Percentiles rank a stretch among this genome's conserved stretches.
Evolutionary conservation across 2,113 vertebrate genomes (phyloP).

Genomic region (Dinomys branickii): DNA sequence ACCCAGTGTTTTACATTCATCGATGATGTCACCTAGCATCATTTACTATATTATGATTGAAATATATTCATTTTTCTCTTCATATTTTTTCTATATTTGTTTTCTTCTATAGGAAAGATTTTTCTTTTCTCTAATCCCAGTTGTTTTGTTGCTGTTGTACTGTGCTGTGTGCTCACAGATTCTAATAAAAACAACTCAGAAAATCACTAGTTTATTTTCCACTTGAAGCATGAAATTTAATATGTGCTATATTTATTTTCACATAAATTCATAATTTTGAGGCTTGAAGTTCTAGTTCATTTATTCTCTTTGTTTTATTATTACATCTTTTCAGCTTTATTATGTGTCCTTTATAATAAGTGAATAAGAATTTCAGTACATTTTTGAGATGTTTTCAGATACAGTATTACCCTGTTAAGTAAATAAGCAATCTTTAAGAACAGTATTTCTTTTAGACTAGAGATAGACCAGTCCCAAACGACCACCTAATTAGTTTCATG

Average conservation of each 20-base stretch:
- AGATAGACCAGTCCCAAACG: background rate
- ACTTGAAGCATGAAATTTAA: background rate
- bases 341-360: background rate
- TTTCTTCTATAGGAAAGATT: background rate
- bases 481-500: background rate
- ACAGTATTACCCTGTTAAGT: background rate
- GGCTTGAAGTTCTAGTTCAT: background rate
- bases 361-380: background rate
- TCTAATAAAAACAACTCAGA: background rate
- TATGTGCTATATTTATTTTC: background rate
- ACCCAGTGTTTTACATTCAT: background rate
- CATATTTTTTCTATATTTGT: background rate
- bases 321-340: background rate
- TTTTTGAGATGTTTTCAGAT: conserved; percentile 23
- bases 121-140: background rate
- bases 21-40: background rate
- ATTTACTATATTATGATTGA: background rate
- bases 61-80: background rate
- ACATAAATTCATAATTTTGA: background rate
- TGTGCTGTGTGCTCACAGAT: background rate
- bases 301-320: background rate
- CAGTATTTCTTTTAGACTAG: background rate
- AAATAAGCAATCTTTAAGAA: conserved; percentile 35
- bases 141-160: background rate
- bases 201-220: background rate